Conservation (phyloP, 1,140 invertebrate species). For the Coelopa frigida region DNA sequence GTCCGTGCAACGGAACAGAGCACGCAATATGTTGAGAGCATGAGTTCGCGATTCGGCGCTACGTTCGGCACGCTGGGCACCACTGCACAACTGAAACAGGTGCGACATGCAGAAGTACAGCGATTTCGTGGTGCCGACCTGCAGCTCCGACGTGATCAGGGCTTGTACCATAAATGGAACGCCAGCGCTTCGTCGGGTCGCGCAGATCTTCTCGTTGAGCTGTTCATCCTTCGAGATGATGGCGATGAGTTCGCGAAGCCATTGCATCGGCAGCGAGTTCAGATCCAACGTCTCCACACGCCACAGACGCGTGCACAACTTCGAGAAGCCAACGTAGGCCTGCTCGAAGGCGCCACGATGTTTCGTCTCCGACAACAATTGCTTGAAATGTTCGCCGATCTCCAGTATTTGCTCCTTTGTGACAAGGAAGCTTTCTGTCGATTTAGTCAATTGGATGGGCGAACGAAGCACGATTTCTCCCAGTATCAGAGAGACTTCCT, state of each 20-base stretch:
- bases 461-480: conserved; percentile 47
- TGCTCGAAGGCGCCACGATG: conserved; percentile 95
- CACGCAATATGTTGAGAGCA: conserved; percentile 77
- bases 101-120: conserved; percentile 57
- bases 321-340: conserved; percentile 81
- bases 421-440: conserved; percentile 19
- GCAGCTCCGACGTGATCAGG: conserved; percentile 62
- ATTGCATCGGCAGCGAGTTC: conserved; percentile 58
- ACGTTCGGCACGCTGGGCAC: conserved; percentile 15
- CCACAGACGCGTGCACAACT: conserved; percentile 56
- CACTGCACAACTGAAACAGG: conserved; percentile 48
- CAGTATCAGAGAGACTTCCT: conserved; percentile 54
- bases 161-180: conserved; percentile 83
- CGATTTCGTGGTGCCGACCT: conserved; percentile 48
- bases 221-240: conserved; percentile 48
- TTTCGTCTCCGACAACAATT: conserved; percentile 70
- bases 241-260: conserved; percentile 62
- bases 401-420: conserved; percentile 45
- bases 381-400: conserved; percentile 67
- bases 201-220: conserved; percentile 47
- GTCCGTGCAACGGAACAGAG: conserved; percentile 67
- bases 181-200: conserved; percentile 83
- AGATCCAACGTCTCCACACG: conserved; percentile 48
- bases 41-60: conserved; percentile 58
- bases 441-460: conserved; percentile 24